phyloP scores from a whole-genome alignment of 2,888 invertebrate species.

The Drosophila flavopinicola region DNA sequence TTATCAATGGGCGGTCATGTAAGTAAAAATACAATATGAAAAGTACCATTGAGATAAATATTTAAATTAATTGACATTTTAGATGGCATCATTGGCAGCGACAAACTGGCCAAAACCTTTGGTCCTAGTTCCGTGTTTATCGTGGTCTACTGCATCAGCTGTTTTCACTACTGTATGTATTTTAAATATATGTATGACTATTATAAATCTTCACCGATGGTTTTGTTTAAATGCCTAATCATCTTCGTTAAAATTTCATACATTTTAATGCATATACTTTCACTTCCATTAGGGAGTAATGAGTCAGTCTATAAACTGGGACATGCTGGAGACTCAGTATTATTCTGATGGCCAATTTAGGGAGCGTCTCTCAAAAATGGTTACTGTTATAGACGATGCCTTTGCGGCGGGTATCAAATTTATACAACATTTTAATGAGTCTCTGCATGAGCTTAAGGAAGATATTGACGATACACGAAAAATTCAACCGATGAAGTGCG shows the following conservation, averaged over 20 bases:
- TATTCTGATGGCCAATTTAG: conserved; percentile 91
- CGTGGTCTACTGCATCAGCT: conserved; percentile 98
- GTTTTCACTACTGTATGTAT: conserved; percentile 93
- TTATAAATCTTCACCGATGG: conserved; percentile 4
- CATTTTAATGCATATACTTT: neutral
- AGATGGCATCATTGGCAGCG: conserved; percentile 99
- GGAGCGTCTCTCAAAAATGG: conserved; percentile 94
- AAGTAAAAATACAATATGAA: conserved; percentile 82
- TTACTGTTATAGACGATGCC: conserved; percentile 91
- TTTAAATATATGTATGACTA: conserved; percentile 3
- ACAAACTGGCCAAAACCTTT: conserved; percentile 98
- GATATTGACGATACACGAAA: conserved; percentile 81
- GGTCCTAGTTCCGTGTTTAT: conserved; percentile 96
- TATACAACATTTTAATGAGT: conserved; percentile 87
- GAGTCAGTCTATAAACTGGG: conserved; percentile 98
- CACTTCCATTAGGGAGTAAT: conserved; percentile 91
- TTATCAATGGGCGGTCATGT: conserved; percentile 99
- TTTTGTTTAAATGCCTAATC: neutral
- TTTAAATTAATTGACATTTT: conserved; percentile 29
- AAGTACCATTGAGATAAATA: neutral
- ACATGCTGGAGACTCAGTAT: conserved; percentile 94
- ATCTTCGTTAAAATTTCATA: too few relatives aligned
- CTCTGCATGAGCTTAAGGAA: conserved; percentile 84
- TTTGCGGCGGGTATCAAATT: conserved; percentile 90
- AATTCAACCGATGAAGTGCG: conserved; percentile 42